Percentiles rank a stretch among this genome's conserved stretches.
These are phyloP conservation scores for Gobio gobio DNA, from an alignment of 2,113 vertebrate species.

Conservation along the genomic window DNA sequence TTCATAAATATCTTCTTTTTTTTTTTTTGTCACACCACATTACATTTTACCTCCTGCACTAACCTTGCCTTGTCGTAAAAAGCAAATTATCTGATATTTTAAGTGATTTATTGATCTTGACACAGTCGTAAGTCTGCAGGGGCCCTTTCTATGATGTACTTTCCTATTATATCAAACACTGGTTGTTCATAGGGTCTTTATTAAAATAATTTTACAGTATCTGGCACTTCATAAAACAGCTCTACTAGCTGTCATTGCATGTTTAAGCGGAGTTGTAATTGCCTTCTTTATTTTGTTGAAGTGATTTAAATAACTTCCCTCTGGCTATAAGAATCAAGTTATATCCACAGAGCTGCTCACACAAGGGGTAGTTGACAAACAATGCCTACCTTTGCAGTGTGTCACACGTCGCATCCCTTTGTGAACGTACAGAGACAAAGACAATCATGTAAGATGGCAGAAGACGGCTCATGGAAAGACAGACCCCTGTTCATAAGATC, in stretches of 20 bases:
- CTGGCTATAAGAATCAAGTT: slow-evolving; percentile 47
- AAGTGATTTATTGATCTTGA: neutral
- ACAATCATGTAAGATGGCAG: slow-evolving; percentile 76
- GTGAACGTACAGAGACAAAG: slow-evolving; percentile 90
- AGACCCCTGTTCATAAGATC: slow-evolving; percentile 55
- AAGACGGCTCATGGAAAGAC: slow-evolving; percentile 77
- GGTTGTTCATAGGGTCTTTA: no score
- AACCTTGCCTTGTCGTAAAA: neutral
- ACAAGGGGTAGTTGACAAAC: slow-evolving; percentile 69
- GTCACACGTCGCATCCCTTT: slow-evolving; percentile 98
- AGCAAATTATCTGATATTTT: slow-evolving; percentile 4
- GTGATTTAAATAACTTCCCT: neutral
- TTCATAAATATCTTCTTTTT: neutral
- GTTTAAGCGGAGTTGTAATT: neutral
- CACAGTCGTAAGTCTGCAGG: neutral
- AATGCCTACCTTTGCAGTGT: slow-evolving; percentile 97
- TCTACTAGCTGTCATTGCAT: neutral
- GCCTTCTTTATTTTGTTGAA: neutral
- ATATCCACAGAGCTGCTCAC: slow-evolving; percentile 67
- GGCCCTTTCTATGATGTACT: neutral
- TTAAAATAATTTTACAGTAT: neutral
- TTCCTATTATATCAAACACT: neutral
- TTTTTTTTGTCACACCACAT: neutral
- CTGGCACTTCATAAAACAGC: neutral
- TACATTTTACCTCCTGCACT: neutral